Base-by-base conservation (phyloP, 2,113 vertebrate genomes). In the Aplodontia rufa region DNA sequence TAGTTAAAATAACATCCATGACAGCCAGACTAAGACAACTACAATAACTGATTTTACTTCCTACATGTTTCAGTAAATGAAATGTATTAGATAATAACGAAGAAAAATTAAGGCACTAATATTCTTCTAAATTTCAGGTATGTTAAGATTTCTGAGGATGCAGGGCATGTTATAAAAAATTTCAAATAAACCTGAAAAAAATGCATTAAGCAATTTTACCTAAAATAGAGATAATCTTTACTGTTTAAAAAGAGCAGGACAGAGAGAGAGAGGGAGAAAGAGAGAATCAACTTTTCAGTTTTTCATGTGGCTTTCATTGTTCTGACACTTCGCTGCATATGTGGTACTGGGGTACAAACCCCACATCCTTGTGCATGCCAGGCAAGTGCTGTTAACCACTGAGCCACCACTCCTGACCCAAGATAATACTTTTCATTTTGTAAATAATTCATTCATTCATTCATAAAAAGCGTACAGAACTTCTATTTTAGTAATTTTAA, bases 401-500 rank as follows among this genome's bases (percentile, higher is more conserved):
- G n/a, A n/a, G n/a, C n/a, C n/a, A n/a, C n/a, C n/a, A n/a, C n/a
- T n/a, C n/a, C n/a, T n/a, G n/a, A n/a, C n/a, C n/a, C n/a, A n/a
- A n/a, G n/a, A n/a, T 86, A 95, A 28, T 47, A 72, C 95, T 96
- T 95, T 69, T 97, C 83, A 89, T 91, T 55, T 80, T 91, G 49
- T 86, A 97, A 98, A 90, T 80, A 60, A 51, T 72, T 83, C 14
- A 76, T 95, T 97, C 68, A 87, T 64, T 35, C 40, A 97, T n/a
- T n/a, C n/a, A n/a, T n/a, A 35, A 96, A 94, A 89, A 96, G 40
- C 60, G 79, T 94, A 58, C 80, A 91, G 40, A 92, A 58, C 81
- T 98, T 90, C 97, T 96, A 92, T 68, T n/a, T 2, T 42, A 62
- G 6, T 49, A 72, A 88, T 22, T 35, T 14, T 82, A 74, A 74